Percentiles rank a stretch among this genome's conserved stretches.
phyloP scores from a whole-genome alignment of 2,113 vertebrate species.

The Sceloporus tristichus region DNA sequence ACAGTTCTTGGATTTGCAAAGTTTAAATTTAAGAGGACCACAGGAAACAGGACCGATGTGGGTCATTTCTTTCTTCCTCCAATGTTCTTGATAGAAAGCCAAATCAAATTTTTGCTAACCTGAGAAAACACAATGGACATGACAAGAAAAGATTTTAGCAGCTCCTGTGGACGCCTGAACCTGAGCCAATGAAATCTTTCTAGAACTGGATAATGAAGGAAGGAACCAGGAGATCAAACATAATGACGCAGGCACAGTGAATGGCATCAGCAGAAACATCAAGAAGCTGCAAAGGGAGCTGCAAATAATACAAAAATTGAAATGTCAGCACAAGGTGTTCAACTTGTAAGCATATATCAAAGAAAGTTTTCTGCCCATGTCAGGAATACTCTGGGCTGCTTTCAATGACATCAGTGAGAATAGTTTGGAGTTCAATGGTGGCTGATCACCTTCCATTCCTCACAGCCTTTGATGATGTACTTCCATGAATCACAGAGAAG shows the following conservation, averaged over 20 bases:
- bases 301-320: background rate
- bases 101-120: conserved; percentile 13
- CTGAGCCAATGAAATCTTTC: conserved; percentile 21
- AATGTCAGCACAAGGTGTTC: background rate
- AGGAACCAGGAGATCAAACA: conserved; percentile 3
- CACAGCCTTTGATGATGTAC: background rate
- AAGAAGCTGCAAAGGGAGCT: conserved; percentile 3
- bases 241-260: conserved; percentile 9
- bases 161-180: conserved; percentile 5
- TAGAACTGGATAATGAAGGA: conserved; percentile 11
- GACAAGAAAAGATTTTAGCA: conserved; percentile 9
- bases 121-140: background rate
- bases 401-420: background rate
- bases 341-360: background rate
- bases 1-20: background rate
- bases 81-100: background rate
- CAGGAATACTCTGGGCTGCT: background rate
- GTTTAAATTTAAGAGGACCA: background rate
- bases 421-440: background rate
- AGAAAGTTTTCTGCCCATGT: background rate
- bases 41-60: background rate
- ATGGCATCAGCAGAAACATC: conserved; percentile 16
- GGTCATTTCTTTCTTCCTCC: conserved; percentile 9
- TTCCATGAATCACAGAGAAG: background rate
- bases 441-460: background rate